These are phyloP conservation scores for Tauraco hartlaubi DNA, from an alignment of 2,797 vertebrate species.

Conservation along the genomic window DNA sequence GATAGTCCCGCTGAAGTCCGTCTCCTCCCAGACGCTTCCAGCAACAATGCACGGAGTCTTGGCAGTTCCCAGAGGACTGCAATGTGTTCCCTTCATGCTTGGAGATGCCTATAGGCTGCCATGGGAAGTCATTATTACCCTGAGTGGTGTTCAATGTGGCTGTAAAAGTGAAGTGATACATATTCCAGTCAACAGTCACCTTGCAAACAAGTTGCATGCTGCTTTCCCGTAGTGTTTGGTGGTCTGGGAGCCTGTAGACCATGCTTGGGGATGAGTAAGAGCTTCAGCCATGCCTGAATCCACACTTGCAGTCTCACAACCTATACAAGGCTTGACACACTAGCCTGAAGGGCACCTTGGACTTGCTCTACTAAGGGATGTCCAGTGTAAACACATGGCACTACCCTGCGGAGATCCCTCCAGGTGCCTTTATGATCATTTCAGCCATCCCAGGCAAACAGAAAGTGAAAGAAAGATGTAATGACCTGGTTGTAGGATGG, in stretches of 20 bases:
- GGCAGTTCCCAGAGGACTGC: too few relatives aligned
- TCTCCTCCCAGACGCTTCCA: not conserved
- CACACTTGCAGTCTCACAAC: not conserved
- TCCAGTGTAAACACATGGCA: not conserved
- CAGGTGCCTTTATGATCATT: not conserved
- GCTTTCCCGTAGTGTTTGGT: fast-evolving
- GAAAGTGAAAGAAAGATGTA: not conserved
- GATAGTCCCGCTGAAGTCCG: not conserved
- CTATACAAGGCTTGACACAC: not conserved
- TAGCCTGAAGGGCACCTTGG: not conserved
- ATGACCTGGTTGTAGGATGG: not conserved
- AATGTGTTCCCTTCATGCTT: not conserved
- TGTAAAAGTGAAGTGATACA: not conserved
- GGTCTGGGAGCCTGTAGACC: not conserved
- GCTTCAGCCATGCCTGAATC: not conserved
- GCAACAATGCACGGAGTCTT: not conserved
- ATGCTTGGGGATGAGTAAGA: not conserved
- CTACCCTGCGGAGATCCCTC: not conserved
- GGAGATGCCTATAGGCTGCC: not conserved
- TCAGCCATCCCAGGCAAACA: not conserved
- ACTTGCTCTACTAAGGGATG: not conserved
- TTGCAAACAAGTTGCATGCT: not conserved
- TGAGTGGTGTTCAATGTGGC: not conserved
- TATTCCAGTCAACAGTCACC: not conserved
- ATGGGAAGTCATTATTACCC: not conserved